Evolutionary conservation across 2,113 vertebrate species (phyloP), one percentile per base, ranked within the genome.

Genomic region (Nycticorax nycticorax): DNA sequence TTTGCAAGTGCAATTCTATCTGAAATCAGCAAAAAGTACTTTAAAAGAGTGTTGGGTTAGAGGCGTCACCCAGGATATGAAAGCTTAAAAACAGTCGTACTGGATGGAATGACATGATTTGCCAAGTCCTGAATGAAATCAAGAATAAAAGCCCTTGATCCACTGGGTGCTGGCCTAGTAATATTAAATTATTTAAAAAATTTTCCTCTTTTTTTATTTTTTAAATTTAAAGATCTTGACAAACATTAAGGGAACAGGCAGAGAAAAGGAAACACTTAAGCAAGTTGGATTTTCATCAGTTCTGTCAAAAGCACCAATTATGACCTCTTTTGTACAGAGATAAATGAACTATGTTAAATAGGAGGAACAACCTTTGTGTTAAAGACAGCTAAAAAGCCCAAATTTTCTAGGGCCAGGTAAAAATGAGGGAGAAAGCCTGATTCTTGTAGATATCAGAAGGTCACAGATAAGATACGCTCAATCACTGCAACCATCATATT

Each of bases 81-180:
- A 97, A 93, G 79, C 56, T 92, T 80, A 85, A 87, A 86, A 95
- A 85, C 72, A 93, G 50, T 79, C 55, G 56, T 81, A 90, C 47
- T 73, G 55, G 66, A 72, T 74, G 63, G 73, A 80, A 93, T 62
- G 69, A 82, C 27, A 87, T 53, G 62, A 92, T 52, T 23, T 88
- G 69, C 63, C 80, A 90, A 74, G 52, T 79, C 76, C 59, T 89
- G 81, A 89, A 78, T 52, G 69, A 96, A 97, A 97, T 82, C 67
- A 94, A 97, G 92, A 98, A 95, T 83, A 96, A 94, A 97, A 97
- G 95, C 91, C 97, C 96, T 97, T 97, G 96, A 95, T 78, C 94
- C 83, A 92, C 91, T 92, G 94, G 95, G 83, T 85, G 93, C 87
- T 79, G 55, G 88, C 96, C 96, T 92, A 59, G 64, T 84, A 97